Evolutionary conservation across 1,140 invertebrate species (phyloP).

Genomic region (Drosophila chauvacae): DNA sequence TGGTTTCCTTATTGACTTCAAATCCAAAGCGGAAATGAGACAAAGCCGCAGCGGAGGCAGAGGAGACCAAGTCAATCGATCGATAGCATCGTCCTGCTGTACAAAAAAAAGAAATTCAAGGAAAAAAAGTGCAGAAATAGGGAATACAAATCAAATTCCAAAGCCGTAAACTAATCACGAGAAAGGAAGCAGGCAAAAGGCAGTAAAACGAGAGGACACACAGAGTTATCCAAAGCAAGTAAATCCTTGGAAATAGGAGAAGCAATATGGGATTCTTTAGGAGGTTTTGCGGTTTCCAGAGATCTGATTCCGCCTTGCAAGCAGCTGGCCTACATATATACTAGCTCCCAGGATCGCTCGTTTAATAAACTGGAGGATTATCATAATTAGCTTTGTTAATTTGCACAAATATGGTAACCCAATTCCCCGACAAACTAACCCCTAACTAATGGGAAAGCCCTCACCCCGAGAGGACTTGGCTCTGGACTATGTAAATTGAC

Average conservation of each 20-base stretch:
- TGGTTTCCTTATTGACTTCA: slow-evolving; percentile 62
- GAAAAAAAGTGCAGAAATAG: slow-evolving; percentile 6
- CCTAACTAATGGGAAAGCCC: slow-evolving; percentile 21
- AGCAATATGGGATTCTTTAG: neutral
- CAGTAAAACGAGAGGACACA: slow-evolving; percentile 58
- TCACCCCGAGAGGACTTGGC: neutral
- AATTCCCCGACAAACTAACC: slow-evolving; percentile 30
- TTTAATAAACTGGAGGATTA: slow-evolving; percentile 36
- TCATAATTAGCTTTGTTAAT: slow-evolving; percentile 45
- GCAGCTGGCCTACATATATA: slow-evolving; percentile 5
- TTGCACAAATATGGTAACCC: slow-evolving; percentile 31
- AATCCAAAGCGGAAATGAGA: slow-evolving; percentile 68
- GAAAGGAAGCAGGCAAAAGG: slow-evolving; percentile 59
- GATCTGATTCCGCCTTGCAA: neutral
- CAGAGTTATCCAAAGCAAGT: slow-evolving; percentile 28
- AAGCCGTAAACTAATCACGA: slow-evolving; percentile 71
- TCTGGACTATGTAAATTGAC: slow-evolving; percentile 52
- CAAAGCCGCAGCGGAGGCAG: slow-evolving; percentile 35
- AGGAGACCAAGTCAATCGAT: slow-evolving; percentile 57
- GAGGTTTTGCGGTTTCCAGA: slow-evolving; percentile 6
- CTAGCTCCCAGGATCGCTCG: neutral
- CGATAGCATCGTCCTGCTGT: slow-evolving; percentile 56
- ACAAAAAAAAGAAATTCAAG: neutral
- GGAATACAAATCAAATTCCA: slow-evolving; percentile 42
- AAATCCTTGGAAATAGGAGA: slow-evolving; percentile 39